These are phyloP conservation scores for Vanessa atalanta DNA, from an alignment of 1,140 invertebrate species.

Conservation along the genomic window DNA sequence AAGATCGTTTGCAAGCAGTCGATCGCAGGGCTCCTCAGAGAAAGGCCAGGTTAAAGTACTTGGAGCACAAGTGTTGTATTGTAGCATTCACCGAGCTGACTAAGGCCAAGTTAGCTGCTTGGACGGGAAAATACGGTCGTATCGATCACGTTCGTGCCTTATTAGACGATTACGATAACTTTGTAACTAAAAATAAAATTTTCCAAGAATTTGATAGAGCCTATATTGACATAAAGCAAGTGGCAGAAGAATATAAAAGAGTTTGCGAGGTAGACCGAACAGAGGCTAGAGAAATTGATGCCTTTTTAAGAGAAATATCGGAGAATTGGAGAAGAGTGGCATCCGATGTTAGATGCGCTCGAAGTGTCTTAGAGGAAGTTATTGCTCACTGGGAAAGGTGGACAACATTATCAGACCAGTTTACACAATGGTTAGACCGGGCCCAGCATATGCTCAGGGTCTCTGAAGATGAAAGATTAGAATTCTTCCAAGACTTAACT, in stretches of 20 bases:
- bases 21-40: constrained; percentile 87
- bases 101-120: constrained; percentile 92
- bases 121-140: constrained; percentile 93
- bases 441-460: constrained; percentile 89
- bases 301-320: constrained; percentile 91
- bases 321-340: constrained; percentile 95
- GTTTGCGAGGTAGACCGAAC: constrained; percentile 90
- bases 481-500: constrained; percentile 94
- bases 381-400: constrained; percentile 94
- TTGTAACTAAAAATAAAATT: constrained; percentile 94
- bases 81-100: constrained; percentile 94
- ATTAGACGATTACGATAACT: constrained; percentile 94
- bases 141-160: constrained; percentile 91
- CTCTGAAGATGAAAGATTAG: constrained; percentile 91
- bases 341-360: constrained; percentile 93
- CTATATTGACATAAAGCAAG: constrained; percentile 94
- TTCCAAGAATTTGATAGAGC: constrained; percentile 97
- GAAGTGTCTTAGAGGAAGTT: constrained; percentile 94
- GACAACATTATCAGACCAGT: constrained; percentile 86
- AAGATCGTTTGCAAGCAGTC: constrained; percentile 86
- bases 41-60: constrained; percentile 91
- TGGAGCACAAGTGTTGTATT: constrained; percentile 95
- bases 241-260: constrained; percentile 94
- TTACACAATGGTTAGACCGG: constrained; percentile 89
- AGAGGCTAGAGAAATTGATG: constrained; percentile 89